These are phyloP conservation scores for Rhynchopsitta pachyrhyncha DNA, from an alignment of 2,113 vertebrate species.

Conservation along the genomic window DNA sequence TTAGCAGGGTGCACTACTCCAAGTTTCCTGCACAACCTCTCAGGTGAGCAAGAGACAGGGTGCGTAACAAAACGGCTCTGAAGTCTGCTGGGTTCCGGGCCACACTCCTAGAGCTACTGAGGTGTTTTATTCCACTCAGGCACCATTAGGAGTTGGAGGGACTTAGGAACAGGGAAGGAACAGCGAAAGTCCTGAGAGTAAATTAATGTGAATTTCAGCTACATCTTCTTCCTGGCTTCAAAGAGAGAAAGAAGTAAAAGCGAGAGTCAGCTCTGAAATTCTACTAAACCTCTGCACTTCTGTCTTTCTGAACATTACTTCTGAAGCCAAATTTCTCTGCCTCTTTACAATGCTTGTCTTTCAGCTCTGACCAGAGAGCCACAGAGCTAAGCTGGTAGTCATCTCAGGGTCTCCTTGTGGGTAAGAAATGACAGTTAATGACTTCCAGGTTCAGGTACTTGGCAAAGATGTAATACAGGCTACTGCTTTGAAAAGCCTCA, in stretches of 20 bases:
- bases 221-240: neutral
- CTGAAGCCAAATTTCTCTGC: neutral
- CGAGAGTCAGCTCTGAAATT: neutral
- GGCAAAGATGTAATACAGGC: neutral
- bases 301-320: neutral
- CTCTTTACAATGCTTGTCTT: neutral
- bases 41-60: neutral
- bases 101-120: accelerated
- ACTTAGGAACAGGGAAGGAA: neutral
- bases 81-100: neutral
- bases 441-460: neutral
- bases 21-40: neutral
- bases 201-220: neutral
- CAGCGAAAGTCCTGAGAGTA: accelerated
- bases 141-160: neutral
- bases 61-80: neutral
- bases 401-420: neutral
- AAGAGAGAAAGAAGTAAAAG: neutral
- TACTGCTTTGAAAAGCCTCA: neutral
- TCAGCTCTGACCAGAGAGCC: neutral
- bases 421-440: neutral
- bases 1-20: neutral
- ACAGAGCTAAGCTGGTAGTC: neutral
- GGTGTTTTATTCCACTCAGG: neutral
- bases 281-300: neutral